Conservation (phyloP, 2,113 vertebrate species). For the Coreoperca whiteheadi region DNA sequence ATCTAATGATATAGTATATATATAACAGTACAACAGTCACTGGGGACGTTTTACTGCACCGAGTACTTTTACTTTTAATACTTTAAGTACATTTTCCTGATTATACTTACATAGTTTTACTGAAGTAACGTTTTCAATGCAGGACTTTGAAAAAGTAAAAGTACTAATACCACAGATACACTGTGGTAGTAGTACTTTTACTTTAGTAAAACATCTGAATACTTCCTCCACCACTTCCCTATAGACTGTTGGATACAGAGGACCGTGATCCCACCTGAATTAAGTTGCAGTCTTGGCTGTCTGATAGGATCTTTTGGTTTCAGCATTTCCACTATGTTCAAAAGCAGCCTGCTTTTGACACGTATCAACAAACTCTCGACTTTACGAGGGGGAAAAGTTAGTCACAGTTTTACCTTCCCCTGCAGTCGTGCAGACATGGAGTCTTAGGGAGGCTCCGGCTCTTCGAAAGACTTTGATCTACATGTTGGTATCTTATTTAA, state of each 20-base stretch:
- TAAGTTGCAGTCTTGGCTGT: neutral
- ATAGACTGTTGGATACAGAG: neutral
- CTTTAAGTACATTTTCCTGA: no score
- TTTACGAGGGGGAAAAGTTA: neutral
- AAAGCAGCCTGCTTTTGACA: neutral
- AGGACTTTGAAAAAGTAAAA: no score
- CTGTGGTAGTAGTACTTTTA: no score
- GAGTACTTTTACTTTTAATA: no score
- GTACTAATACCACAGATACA: no score
- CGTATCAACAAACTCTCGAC: conserved; percentile 18
- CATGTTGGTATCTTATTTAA: conserved; percentile 21
- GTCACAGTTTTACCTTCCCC: conserved; percentile 33
- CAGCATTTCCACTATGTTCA: neutral
- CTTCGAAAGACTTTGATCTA: conserved; percentile 39
- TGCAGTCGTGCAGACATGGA: neutral
- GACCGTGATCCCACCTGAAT: neutral
- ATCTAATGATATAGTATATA: no score
- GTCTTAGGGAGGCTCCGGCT: conserved; percentile 4
- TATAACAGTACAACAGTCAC: no score
- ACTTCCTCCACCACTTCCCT: neutral
- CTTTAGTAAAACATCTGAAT: neutral
- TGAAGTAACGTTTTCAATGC: no score
- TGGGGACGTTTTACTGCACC: no score
- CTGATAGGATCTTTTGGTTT: neutral
- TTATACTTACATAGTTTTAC: no score